Conservation (phyloP, 2,888 invertebrate species). For the Zele albiditarsus region DNA sequence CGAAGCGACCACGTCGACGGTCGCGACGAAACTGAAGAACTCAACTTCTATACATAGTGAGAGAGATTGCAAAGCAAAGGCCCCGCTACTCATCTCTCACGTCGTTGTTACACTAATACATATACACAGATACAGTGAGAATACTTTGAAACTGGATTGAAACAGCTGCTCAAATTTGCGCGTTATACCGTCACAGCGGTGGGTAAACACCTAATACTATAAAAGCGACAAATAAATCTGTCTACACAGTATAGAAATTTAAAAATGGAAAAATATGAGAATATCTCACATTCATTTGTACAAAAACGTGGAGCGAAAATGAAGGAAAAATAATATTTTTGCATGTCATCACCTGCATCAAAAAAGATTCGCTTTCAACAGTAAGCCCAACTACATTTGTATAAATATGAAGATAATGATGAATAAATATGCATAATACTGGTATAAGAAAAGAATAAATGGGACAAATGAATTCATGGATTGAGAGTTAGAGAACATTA, state of each 20-base stretch:
- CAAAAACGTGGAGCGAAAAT: background rate
- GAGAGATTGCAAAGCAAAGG: slow-evolving; percentile 26
- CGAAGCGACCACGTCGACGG: slow-evolving; percentile 52
- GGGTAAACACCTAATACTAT: slow-evolving; percentile 14
- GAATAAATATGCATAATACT: background rate
- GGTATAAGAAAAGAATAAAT: background rate
- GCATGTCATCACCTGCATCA: slow-evolving; percentile 35
- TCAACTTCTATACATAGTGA: background rate
- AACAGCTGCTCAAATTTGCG: slow-evolving; percentile 33
- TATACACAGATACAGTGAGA: slow-evolving; percentile 3
- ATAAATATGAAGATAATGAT: background rate
- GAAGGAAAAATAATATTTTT: slow-evolving; percentile 24
- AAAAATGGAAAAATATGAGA: background rate
- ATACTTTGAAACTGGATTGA: slow-evolving; percentile 29
- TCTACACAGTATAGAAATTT: background rate
- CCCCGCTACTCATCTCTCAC: slow-evolving; percentile 35
- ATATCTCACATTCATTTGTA: background rate
- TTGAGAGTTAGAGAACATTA: too few species aligned
- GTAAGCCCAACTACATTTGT: background rate
- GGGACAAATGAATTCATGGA: too few species aligned
- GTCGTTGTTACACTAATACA: slow-evolving; percentile 22
- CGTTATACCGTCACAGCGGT: slow-evolving; percentile 7
- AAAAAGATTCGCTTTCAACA: slow-evolving; percentile 14
- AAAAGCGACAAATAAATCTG: slow-evolving; percentile 30
- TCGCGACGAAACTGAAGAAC: slow-evolving; percentile 51